Percentiles rank a stretch among this genome's conserved stretches.
phyloP scores from a whole-genome alignment of 2,113 vertebrate genomes.

The Austrofundulus limnaeus region DNA sequence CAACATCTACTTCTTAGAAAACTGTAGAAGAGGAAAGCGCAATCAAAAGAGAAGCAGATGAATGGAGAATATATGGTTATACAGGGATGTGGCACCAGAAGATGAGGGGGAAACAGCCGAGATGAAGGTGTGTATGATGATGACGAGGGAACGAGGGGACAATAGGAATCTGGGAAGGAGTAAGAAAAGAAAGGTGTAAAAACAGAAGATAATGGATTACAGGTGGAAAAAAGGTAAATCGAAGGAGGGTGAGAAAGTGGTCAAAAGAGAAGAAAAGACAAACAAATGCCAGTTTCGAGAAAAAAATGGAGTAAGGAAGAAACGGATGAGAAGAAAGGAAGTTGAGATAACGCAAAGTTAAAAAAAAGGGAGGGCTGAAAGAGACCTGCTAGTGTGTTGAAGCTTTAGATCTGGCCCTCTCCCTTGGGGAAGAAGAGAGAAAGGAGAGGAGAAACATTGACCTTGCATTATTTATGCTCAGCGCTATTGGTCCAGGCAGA shows the following conservation, averaged over 20 bases:
- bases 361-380: conserved; percentile 70
- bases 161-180: conserved; percentile 23
- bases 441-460: conserved; percentile 77
- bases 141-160: conserved; percentile 4
- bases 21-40: conserved; percentile 39
- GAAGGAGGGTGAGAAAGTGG: not conserved
- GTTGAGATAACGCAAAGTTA: conserved; percentile 50
- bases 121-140: conserved; percentile 23
- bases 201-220: not conserved
- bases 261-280: not conserved
- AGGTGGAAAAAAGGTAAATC: not conserved
- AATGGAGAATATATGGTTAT: conserved; percentile 6
- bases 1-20: conserved; percentile 58
- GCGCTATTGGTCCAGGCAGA: conserved; percentile 78
- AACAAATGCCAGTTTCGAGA: not conserved
- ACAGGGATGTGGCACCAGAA: conserved; percentile 10
- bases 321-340: conserved; percentile 36
- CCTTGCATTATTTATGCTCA: conserved; percentile 82
- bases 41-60: conserved; percentile 37
- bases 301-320: conserved; percentile 11
- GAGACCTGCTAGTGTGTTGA: conserved; percentile 72
- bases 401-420: conserved; percentile 64
- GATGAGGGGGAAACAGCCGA: not conserved
- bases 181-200: not conserved
- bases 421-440: conserved; percentile 60